Evolutionary conservation across 2,113 vertebrate genomes (phyloP).

Genomic region (Perca flavescens): DNA sequence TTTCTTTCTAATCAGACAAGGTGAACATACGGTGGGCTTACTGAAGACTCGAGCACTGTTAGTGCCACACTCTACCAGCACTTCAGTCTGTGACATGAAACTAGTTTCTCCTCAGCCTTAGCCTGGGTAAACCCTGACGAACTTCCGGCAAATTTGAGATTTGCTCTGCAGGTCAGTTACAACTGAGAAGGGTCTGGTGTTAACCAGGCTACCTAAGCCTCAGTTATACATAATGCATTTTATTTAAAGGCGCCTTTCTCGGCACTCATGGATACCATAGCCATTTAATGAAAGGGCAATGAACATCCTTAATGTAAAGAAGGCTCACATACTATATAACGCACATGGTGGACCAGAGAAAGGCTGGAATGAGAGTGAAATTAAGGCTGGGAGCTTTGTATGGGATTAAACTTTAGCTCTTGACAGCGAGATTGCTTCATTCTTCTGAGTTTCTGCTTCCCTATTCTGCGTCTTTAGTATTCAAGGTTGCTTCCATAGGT

Average conservation of each 20-base stretch:
- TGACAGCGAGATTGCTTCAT: conserved; percentile 47
- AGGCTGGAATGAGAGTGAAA: conserved; percentile 23
- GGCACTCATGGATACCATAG: not conserved
- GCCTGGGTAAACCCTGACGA: too few relatives aligned
- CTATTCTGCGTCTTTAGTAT: conserved; percentile 53
- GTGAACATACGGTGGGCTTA: not conserved
- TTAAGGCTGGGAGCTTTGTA: conserved; percentile 43
- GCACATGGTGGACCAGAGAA: conserved; percentile 11
- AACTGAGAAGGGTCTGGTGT: too few relatives aligned
- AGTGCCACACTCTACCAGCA: conserved; percentile 6
- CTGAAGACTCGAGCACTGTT: conserved; percentile 23
- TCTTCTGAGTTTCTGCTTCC: conserved; percentile 44
- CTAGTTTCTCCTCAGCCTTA: not conserved
- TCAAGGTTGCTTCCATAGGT: conserved; percentile 64
- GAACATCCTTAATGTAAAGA: conserved; percentile 16
- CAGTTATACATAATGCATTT: not conserved
- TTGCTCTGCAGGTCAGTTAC: too few relatives aligned
- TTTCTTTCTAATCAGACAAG: conserved; percentile 24
- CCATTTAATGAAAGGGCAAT: conserved; percentile 33
- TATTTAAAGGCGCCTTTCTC: too few relatives aligned
- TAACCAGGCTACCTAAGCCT: too few relatives aligned
- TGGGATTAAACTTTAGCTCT: conserved; percentile 49
- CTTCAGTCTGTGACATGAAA: conserved; percentile 19
- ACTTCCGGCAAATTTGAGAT: too few relatives aligned
- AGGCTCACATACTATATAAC: not conserved